Percentiles rank a stretch among this genome's conserved stretches.
These are phyloP conservation scores for Beris morrisii DNA, from an alignment of 2,888 invertebrate species.

Conservation along the genomic window DNA sequence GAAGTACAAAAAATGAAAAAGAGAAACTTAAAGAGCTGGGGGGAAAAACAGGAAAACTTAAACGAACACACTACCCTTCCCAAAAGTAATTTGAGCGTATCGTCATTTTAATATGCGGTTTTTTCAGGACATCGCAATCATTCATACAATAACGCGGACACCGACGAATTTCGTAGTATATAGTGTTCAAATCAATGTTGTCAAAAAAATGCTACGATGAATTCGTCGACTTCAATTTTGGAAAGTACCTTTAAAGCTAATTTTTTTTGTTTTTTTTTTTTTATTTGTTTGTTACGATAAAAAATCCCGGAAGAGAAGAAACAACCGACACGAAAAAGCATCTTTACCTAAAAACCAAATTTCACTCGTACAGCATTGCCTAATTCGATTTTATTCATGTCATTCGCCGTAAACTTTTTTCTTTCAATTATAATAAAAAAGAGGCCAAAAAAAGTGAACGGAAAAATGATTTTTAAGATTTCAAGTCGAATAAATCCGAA, in stretches of 20 bases:
- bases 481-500: conserved; percentile 9
- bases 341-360: conserved; percentile 9
- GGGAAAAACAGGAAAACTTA: conserved; percentile 3
- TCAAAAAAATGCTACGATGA: background rate
- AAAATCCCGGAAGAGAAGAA: conserved; percentile 25
- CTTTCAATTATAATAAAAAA: background rate
- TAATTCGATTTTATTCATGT: conserved; percentile 21
- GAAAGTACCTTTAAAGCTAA: conserved; percentile 1
- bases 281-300: conserved; percentile 6
- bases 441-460: conserved; percentile 5
- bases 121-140: background rate
- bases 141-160: background rate
- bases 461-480: conserved; percentile 3
- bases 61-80: conserved; percentile 6
- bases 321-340: conserved; percentile 11
- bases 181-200: background rate
- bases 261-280: conserved; percentile 9
- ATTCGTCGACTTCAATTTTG: conserved; percentile 6
- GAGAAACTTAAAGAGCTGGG: conserved; percentile 1
- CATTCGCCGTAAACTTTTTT: conserved; percentile 4
- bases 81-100: conserved; percentile 2
- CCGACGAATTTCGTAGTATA: background rate
- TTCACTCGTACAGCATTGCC: conserved; percentile 5
- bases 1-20: background rate
- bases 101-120: background rate